Evolutionary conservation across 1,140 invertebrate species (phyloP), one percentile per base, ranked within the genome.

Genomic region (Pseudomyrmex flavicornis): DNA sequence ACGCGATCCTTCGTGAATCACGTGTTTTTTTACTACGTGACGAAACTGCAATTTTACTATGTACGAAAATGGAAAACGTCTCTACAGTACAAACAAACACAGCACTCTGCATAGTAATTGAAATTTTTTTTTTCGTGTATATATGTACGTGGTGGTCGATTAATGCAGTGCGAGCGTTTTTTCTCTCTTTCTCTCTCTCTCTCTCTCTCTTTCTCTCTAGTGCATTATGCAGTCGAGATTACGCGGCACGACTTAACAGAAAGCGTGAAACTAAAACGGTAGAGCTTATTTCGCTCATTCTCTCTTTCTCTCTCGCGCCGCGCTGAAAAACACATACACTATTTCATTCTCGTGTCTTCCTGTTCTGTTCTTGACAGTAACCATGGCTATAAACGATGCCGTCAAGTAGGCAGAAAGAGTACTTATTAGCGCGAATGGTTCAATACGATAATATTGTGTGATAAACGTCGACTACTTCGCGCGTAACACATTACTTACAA

Each of bases 331-430:
- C 76, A 58, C 76, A 66, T 63, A 76, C 85, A 66, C 69, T 69
- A 79, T 87, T 20, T 12, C 84, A 89, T 90, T 74, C 80, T 22
- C 22, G 20, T 52, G 12, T 87, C 85, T 76, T 88, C 48, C 66
- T 66, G 65, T 82, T 26, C 22, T 91, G 90, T 92, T 92, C 91
- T 92, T 92, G 91, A 91, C 92, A 93, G 82, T 93, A 90, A 91
- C 89, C 91, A 76, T 89, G 86, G 85, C 87, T 87, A 92, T 92
- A 90, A 88, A 88, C 88, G 83, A 72, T 80, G 66, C 72, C 82
- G 26, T 85, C 74, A 86, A 89, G 88, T 88, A 85, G 84, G 62
- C 82, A 79, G 56, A 84, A 74, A 52, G 46, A n/a, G n/a, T 58
- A 50, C 20, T 46, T 48, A 22, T 12, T 15, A 15, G 50, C 48